Conservation (phyloP, 2,113 vertebrate species). For the Anoura caudifer region DNA sequence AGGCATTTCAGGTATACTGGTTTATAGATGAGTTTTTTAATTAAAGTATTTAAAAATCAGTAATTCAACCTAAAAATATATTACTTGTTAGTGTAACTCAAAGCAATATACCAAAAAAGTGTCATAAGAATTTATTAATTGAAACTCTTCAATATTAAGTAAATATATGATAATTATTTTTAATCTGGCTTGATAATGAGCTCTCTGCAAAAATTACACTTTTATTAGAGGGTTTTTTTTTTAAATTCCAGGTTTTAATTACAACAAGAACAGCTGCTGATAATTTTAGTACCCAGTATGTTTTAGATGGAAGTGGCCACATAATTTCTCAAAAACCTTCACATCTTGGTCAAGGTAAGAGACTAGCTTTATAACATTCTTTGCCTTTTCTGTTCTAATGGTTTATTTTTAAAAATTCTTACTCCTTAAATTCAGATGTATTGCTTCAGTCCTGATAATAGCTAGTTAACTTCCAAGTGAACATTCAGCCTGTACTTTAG, state of each 20-base stretch:
- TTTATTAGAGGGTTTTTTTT: not conserved
- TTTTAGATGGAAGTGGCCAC: conserved; percentile 86
- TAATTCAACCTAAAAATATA: not conserved
- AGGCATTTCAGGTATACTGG: not conserved
- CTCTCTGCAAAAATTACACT: not conserved
- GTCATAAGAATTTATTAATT: not conserved
- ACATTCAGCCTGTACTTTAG: not conserved
- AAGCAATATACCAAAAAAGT: not conserved
- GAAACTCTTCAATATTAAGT: conserved; percentile 15
- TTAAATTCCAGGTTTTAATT: conserved; percentile 85
- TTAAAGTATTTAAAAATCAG: not conserved
- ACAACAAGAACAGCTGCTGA: conserved; percentile 92
- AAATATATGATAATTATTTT: not conserved
- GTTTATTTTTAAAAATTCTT: not conserved
- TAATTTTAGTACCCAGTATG: conserved; percentile 88
- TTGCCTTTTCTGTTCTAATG: conserved; percentile 15
- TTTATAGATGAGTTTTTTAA: not conserved
- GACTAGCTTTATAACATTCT: conserved; percentile 14
- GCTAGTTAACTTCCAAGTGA: conserved; percentile 7
- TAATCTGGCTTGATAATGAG: conserved; percentile 17
- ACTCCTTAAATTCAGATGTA: not conserved
- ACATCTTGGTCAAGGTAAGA: conserved; percentile 92
- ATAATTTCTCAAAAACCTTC: conserved; percentile 91
- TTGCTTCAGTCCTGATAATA: not conserved
- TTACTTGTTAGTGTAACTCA: not conserved